These are phyloP conservation scores for Aplidium turbinatum DNA, from an alignment of 23 tunicate genomes.

Conservation along the genomic window DNA sequence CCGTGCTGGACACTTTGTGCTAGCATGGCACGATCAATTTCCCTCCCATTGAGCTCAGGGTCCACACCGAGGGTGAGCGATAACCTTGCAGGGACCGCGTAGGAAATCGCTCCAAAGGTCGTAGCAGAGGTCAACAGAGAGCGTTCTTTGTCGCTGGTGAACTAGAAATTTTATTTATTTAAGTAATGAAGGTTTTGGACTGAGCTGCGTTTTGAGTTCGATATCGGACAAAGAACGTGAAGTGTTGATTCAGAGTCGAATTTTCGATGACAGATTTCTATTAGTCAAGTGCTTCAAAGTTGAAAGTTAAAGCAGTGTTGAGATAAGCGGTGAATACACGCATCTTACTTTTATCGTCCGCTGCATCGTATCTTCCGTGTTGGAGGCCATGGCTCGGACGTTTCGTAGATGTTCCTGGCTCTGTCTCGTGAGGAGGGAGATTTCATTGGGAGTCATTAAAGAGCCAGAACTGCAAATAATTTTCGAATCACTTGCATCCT, in stretches of 20 bases:
- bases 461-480: too few species aligned
- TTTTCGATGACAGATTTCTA: too few species aligned
- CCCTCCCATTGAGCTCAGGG: slow-evolving; percentile 27
- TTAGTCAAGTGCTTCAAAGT: too few species aligned
- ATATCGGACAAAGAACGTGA: too few species aligned
- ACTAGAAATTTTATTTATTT: too few species aligned
- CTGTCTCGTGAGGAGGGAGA: neutral
- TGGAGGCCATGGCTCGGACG: neutral
- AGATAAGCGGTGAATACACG: too few species aligned
- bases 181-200: too few species aligned
- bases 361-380: neutral
- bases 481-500: too few species aligned
- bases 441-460: too few species aligned
- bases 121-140: slow-evolving; percentile 29
- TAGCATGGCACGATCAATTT: slow-evolving; percentile 46
- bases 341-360: neutral
- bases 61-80: slow-evolving; percentile 45
- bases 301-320: too few species aligned
- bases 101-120: slow-evolving; percentile 33
- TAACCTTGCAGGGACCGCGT: slow-evolving; percentile 23
- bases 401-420: neutral
- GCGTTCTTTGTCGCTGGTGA: slow-evolving; percentile 39
- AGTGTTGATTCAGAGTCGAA: too few species aligned
- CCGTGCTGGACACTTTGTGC: slow-evolving; percentile 18
- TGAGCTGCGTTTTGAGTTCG: too few species aligned